Evolutionary conservation across 2,113 vertebrate genomes (phyloP).

Genomic region (Felis chaus): DNA sequence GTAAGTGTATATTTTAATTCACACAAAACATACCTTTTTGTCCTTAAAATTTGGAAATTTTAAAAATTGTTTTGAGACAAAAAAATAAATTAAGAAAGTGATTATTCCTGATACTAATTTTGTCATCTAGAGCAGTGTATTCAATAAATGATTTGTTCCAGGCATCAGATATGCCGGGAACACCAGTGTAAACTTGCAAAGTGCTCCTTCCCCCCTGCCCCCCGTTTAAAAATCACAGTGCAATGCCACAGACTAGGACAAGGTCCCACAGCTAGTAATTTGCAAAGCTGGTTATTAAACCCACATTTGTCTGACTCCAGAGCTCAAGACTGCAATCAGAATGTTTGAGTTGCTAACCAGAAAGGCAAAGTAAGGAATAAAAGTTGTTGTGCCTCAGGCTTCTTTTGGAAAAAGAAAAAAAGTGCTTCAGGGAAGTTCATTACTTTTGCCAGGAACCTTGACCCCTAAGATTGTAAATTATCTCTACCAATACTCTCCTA

Average conservation of each 20-base stretch:
- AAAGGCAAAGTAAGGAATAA: slow-evolving; percentile 30
- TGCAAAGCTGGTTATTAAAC: neutral
- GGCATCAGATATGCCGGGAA: neutral
- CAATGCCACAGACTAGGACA: neutral
- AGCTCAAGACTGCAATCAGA: neutral
- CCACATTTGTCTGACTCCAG: neutral
- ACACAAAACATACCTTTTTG: neutral
- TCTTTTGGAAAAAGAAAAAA: slow-evolving; percentile 30
- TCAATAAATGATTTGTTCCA: neutral
- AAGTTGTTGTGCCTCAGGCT: slow-evolving; percentile 11
- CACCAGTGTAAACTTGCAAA: neutral
- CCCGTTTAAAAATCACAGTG: neutral
- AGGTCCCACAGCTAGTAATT: neutral
- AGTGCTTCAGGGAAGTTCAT: slow-evolving; percentile 34
- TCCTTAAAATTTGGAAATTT: neutral
- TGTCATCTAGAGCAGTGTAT: neutral
- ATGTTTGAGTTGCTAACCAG: slow-evolving; percentile 37
- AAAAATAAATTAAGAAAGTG: neutral
- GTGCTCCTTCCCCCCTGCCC: neutral
- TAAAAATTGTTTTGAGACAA: neutral
- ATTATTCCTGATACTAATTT: neutral
- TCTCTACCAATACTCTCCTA: slow-evolving; percentile 13
- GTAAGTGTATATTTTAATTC: neutral
- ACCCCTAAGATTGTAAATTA: slow-evolving; percentile 45
- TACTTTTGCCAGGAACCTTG: slow-evolving; percentile 27